Percentiles rank a stretch among this genome's conserved stretches.
phyloP scores from a whole-genome alignment of 2,113 vertebrate species.

The Tylochromis polylepis region DNA sequence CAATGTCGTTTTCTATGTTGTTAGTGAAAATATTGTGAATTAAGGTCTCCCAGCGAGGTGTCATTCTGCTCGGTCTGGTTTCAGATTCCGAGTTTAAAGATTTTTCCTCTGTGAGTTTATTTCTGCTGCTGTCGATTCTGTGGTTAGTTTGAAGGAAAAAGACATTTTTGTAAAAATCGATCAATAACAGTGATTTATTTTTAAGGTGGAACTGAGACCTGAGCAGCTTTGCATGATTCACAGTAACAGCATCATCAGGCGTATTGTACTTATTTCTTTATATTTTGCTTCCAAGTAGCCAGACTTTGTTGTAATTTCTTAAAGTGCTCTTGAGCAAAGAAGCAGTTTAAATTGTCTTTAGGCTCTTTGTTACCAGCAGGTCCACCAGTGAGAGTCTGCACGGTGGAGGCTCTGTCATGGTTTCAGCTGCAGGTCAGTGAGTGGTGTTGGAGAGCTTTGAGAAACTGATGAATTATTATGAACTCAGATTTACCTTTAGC shows the following conservation, averaged over 20 bases:
- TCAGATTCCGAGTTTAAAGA: neutral
- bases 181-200: neutral
- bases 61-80: neutral
- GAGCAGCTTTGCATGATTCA: neutral
- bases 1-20: too few relatives aligned
- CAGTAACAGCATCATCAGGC: neutral
- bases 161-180: too few relatives aligned
- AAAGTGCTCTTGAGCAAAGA: neutral
- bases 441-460: too few relatives aligned
- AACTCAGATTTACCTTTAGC: neutral
- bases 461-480: too few relatives aligned
- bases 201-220: neutral
- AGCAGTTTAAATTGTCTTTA: too few relatives aligned
- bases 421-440: too few relatives aligned
- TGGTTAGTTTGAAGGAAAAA: too few relatives aligned
- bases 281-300: neutral
- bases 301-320: too few relatives aligned
- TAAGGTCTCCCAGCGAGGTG: neutral
- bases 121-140: neutral
- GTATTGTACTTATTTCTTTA: neutral
- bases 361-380: too few relatives aligned
- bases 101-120: neutral
- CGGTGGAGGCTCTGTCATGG: too few relatives aligned
- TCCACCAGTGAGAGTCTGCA: too few relatives aligned
- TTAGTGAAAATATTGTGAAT: fast-evolving